A percentile compares a stretch with the other conserved stretches of the same genome.
phyloP scores from a whole-genome alignment of 1,140 invertebrate species.

The Drosophila sulfurigaster region DNA sequence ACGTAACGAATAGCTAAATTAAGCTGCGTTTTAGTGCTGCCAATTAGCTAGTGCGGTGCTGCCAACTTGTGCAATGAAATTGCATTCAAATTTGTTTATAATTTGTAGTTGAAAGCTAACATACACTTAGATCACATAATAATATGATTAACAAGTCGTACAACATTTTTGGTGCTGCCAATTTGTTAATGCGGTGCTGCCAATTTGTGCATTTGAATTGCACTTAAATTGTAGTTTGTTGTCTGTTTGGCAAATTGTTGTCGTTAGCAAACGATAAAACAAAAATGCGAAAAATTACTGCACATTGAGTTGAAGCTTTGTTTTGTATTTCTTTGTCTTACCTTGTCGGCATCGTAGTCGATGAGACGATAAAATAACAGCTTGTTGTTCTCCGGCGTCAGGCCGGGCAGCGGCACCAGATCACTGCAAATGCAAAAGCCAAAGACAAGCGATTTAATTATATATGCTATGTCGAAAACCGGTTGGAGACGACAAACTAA shows the following conservation, averaged over 20 bases:
- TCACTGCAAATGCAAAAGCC: constrained; percentile 66
- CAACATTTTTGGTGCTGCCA: not conserved
- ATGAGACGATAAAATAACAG: constrained; percentile 88
- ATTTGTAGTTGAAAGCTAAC: too few relatives aligned
- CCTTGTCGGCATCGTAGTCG: constrained; percentile 87
- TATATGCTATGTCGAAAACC: constrained; percentile 18
- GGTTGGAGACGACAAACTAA: not conserved
- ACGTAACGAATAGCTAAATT: too few relatives aligned
- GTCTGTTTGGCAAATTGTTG: too few relatives aligned
- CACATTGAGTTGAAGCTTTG: not conserved
- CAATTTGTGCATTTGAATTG: not conserved
- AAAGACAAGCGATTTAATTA: constrained; percentile 26
- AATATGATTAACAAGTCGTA: not conserved
- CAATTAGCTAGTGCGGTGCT: too few relatives aligned
- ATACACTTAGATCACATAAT: too few relatives aligned
- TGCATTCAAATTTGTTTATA: too few relatives aligned
- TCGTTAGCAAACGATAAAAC: too few relatives aligned
- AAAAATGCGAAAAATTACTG: not conserved
- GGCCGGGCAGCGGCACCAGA: constrained; percentile 86
- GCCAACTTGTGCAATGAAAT: too few relatives aligned
- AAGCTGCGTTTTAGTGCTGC: not conserved
- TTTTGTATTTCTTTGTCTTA: constrained; percentile 27
- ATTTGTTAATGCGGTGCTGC: not conserved
- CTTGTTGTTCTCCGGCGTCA: constrained; percentile 87
- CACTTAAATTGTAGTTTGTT: not conserved